Percentiles rank a stretch among this genome's conserved stretches.
These are phyloP conservation scores for Aphyosemion australe DNA, from an alignment of 2,113 vertebrate genomes.

Conservation along the genomic window DNA sequence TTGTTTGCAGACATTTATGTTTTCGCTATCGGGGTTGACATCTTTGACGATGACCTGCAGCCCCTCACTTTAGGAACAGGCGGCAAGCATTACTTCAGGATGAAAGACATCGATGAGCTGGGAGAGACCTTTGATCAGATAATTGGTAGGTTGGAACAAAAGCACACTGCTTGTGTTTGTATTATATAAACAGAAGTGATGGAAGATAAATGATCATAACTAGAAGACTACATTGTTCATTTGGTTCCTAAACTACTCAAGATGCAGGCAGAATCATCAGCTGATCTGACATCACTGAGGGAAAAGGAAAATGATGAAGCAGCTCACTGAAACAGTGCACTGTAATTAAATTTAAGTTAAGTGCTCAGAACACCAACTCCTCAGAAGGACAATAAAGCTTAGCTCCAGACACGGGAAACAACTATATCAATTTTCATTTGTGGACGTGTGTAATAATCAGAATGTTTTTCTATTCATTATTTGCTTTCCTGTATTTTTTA, in stretches of 20 bases:
- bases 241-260: constrained; percentile 20
- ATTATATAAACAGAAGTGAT: not conserved
- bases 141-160: constrained; percentile 66
- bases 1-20: constrained; percentile 75
- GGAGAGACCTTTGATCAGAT: constrained; percentile 72
- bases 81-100: constrained; percentile 65
- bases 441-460: not conserved
- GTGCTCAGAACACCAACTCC: not conserved
- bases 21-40: constrained; percentile 67
- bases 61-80: constrained; percentile 43
- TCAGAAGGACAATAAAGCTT: constrained; percentile 3
- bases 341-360: constrained; percentile 7
- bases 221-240: not conserved
- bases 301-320: constrained; percentile 14
- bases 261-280: constrained; percentile 5
- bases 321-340: constrained; percentile 1
- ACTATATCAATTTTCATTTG: not conserved
- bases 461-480: not conserved
- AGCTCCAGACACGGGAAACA: not conserved
- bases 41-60: constrained; percentile 49
- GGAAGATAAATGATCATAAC: constrained; percentile 7
- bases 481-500: constrained; percentile 2
- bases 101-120: constrained; percentile 7
- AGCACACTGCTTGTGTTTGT: not conserved
- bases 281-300: constrained; percentile 12